Percentiles rank a stretch among this genome's conserved stretches.
phyloP scores from a whole-genome alignment of 2,113 vertebrate species.

The Hoplias malabaricus region DNA sequence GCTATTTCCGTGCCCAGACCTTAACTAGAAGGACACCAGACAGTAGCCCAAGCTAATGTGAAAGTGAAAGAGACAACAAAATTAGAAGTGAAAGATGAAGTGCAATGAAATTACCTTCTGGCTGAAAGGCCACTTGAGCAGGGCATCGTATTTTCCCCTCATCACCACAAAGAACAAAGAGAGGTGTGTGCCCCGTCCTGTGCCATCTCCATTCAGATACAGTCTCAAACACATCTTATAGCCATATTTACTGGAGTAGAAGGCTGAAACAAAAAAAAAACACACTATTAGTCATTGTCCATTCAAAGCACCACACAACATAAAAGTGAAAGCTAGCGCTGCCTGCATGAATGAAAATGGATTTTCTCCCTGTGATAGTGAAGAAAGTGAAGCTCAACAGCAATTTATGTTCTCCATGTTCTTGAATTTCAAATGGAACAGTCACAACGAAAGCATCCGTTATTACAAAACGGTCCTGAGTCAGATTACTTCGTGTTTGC shows the following conservation, averaged over 20 bases:
- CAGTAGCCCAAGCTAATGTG: not conserved
- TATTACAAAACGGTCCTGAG: too few species aligned
- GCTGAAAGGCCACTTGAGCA: constrained; percentile 75
- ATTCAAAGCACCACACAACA: not conserved
- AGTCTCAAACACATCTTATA: constrained; percentile 81
- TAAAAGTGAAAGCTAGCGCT: not conserved
- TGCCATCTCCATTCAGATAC: constrained; percentile 80
- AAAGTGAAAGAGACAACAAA: not conserved
- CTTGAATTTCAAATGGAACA: too few species aligned
- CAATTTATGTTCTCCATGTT: too few species aligned
- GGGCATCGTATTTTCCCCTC: constrained; percentile 74
- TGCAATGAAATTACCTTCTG: constrained; percentile 69
- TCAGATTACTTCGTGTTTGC: too few species aligned
- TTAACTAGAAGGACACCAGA: not conserved
- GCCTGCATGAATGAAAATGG: not conserved
- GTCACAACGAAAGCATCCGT: too few species aligned
- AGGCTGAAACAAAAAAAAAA: constrained; percentile 67
- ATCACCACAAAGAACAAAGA: constrained; percentile 78
- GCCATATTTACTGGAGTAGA: constrained; percentile 80
- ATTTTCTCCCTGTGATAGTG: not conserved
- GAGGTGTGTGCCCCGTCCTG: constrained; percentile 75
- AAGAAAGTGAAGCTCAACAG: not conserved
- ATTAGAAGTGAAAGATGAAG: constrained; percentile 17
- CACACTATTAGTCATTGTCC: not conserved
- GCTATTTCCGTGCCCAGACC: not conserved